Conservation (phyloP, 64 coral and sea anemone genomes). For the Platygyra sinensis region DNA sequence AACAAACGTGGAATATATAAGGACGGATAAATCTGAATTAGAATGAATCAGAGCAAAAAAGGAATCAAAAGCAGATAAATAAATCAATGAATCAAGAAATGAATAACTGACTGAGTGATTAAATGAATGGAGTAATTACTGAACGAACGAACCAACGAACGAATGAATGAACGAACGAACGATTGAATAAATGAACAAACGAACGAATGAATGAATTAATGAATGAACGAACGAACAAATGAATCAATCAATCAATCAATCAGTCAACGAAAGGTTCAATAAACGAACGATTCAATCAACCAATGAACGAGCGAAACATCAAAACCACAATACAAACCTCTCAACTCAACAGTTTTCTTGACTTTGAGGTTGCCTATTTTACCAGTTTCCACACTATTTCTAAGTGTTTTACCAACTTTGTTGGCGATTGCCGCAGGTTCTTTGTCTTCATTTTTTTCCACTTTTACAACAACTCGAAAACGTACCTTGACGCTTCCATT, state of each 20-base stretch:
- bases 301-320: no score
- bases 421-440: constrained; percentile 1
- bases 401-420: constrained; percentile 76
- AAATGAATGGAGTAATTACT: no score
- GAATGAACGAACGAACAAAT: no score
- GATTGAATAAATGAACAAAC: no score
- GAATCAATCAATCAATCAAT: no score
- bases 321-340: constrained; percentile 41
- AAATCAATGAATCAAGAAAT: background rate
- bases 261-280: no score
- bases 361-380: constrained; percentile 74
- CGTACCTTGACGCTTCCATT: constrained; percentile 80
- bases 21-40: no score
- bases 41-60: background rate
- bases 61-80: background rate
- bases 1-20: background rate
- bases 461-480: constrained; percentile 74
- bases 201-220: no score
- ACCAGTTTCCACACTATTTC: constrained; percentile 46
- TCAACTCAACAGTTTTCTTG: constrained; percentile 36
- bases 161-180: no score
- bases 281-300: no score
- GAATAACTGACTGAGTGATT: no score
- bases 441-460: constrained; percentile 36
- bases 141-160: no score